phyloP scores from a whole-genome alignment of 1,140 invertebrate species.

The Drosophila baimaii region DNA sequence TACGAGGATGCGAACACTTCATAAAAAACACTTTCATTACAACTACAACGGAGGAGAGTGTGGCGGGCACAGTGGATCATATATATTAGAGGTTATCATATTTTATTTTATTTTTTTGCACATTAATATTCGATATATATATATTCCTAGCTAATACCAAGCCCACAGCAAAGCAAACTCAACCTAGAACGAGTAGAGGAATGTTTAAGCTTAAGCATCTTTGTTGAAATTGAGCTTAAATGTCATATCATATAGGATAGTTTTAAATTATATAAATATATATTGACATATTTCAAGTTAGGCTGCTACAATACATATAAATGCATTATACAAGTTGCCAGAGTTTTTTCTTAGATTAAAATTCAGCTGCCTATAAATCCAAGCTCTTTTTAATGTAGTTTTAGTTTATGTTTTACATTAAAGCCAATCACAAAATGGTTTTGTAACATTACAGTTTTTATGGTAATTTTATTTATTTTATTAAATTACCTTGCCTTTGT shows the following conservation, averaged over 20 bases:
- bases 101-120: not conserved
- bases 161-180: not conserved
- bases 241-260: accelerated
- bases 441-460: not conserved
- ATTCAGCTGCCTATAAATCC: too few species aligned
- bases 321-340: not conserved
- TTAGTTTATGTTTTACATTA: too few species aligned
- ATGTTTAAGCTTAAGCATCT: too few species aligned
- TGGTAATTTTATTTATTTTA: not conserved
- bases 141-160: not conserved
- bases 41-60: constrained; percentile 35
- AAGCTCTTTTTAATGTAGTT: too few species aligned
- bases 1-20: constrained; percentile 67
- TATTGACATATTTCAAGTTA: not conserved
- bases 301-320: not conserved
- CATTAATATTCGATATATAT: not conserved
- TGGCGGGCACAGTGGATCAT: constrained; percentile 46
- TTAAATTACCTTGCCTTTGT: too few species aligned
- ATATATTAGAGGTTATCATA: not conserved
- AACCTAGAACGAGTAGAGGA: too few species aligned
- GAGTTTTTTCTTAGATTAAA: not conserved
- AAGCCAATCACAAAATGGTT: too few species aligned
- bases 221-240: not conserved
- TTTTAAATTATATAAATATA: not conserved
- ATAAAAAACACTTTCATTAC: constrained; percentile 82